Base-by-base conservation (phyloP, 2,797 vertebrate species). In the Lepus oiostolus region DNA sequence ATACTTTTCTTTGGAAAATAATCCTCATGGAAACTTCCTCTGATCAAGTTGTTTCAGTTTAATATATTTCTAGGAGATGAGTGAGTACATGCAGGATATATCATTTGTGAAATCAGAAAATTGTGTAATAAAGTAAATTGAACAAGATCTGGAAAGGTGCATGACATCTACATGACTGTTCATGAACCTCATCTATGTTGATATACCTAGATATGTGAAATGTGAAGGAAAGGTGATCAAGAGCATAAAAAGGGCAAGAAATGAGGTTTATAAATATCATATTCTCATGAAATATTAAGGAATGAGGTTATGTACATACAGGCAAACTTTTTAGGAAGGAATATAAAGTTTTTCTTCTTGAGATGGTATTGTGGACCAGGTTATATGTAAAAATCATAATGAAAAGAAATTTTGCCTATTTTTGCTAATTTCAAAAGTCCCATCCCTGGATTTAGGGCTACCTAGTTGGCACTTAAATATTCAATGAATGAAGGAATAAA, bases 81-180 rank as follows among this genome's bases (percentile, higher is more conserved):
- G 19, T 58, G 13, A 58, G 6, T 21, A 58, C 54, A 58, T 58
- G 19, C 14, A 58, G 54, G 2, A 62, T 28, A 63, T 47, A n/a
- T 24, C 26, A 70, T 58, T 80, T 72, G 7, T 38, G 16, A 96
- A 91, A 87, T 72, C 5, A 90, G 91, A 85, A 22, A 62, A 90
- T 88, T 93, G n/a, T 38, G 7, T 72, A 85, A 70, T 1, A 82
- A 75, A 84, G 91, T 65, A 93, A 87, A 91, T 10, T 3, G 24
- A 85, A 26, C n/a, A 19, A 35, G 65, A 74, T 42, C 19, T 60
- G 0, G 50, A 17, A 65, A 96, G 32, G 68, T 91, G 2, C 32
- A 28, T 70, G 47, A 58, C 9, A 84, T 1, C 28, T 42, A 17
- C 4, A 17, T 42, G 38, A 82, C 22, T 85, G 68, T 26, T 14